Evolutionary conservation across 2,113 vertebrate species (phyloP), one percentile per base, ranked within the genome.

Genomic region (Pterocles orientalis): DNA sequence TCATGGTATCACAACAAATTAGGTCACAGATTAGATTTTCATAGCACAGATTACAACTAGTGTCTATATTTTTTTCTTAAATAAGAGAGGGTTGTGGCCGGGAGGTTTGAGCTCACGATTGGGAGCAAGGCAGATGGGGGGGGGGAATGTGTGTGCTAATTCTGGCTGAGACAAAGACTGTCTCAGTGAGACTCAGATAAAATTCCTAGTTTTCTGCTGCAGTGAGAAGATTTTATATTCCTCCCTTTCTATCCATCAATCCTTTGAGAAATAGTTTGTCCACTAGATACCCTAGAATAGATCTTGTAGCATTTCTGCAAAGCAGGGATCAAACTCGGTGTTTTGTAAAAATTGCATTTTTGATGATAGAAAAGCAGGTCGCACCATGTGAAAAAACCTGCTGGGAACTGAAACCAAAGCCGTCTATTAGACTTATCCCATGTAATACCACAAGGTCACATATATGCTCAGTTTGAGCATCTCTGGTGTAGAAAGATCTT

Each of bases 1-100:
- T 96, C 95, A 93, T 96, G 94, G 95, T 73, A 96, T 96, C 96
- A 94, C 86, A 96, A 96, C 91, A 96, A 97, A 97, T 96, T 96
- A 96, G 95, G 96, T 96, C 95, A 96, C 95, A 93, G 88, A 93
- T 96, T 92, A 97, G 94, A 96, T 95, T 95, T 95, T 93, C 94
- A 72, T 92, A 87, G 94, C 70, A 80, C 81, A 80, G 87, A 96
- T 95, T 96, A 91, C 66, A 88, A 89, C 86, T 82, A 87, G 41
- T 61, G 77, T 84, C 92, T 86, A 16, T 77, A 79, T 72, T 87
- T 94, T 88, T 82, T 86, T 84, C 69, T 82, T 82, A 88, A 84
- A 93, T 34, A 88, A 88, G 80, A 73, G 39, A 88, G n/a, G 45
- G 57, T 26, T 94, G 73, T 61, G 54, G 81, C 83, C 50, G 57